Base-by-base conservation (phyloP, 2,888 invertebrate species). In the Tachina fera region DNA sequence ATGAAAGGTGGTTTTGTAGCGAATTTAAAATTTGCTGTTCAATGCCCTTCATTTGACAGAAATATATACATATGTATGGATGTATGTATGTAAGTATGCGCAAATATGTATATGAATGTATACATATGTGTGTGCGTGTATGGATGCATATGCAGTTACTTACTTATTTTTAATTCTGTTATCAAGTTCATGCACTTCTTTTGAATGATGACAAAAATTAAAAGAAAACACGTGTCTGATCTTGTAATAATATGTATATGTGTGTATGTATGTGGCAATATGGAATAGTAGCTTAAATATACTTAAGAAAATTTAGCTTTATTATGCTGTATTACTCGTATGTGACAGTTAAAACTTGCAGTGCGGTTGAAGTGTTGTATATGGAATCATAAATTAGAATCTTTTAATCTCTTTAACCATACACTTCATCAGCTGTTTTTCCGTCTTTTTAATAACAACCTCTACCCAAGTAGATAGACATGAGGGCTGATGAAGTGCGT, bases 1-100 rank as follows among this genome's bases (percentile, higher is more conserved):
- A 71, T 79, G 45, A 75, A 84, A 63, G 56, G 68, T 70, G 68
- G 72, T 9, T 47, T 76, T 77, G n/a, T n/a, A 51, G 22, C 43
- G 68, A 47, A 31, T 45, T 31, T 16, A 31, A 61, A 47, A 75
- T 56, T 70, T n/a, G 10, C 11, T 61, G 79, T 76, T 67, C 80
- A 84, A 76, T 84, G 76, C 70, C 60, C 84, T 65, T 70, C 68
- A 60, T 63, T 70, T 65, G 16, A 71, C 79, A 75, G 49, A 43
- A 76, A 39, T 16, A n/a, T 16, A 60, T 14, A 49, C n/a, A 49
- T 13, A 49, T 13, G 4, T n/a, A 49, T 3, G 3, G 0, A 49
- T 14, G 1, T 5, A 49, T 49, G n/a, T 10, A 49, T 6, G 5
- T 31, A 31, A 3, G 31, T 31, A 31, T 31, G 31, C 4, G 4